A percentile compares a stretch with the other conserved stretches of the same genome.
Conservation (phyloP, 2,797 vertebrate genomes). For the Artibeus jamaicensis region DNA sequence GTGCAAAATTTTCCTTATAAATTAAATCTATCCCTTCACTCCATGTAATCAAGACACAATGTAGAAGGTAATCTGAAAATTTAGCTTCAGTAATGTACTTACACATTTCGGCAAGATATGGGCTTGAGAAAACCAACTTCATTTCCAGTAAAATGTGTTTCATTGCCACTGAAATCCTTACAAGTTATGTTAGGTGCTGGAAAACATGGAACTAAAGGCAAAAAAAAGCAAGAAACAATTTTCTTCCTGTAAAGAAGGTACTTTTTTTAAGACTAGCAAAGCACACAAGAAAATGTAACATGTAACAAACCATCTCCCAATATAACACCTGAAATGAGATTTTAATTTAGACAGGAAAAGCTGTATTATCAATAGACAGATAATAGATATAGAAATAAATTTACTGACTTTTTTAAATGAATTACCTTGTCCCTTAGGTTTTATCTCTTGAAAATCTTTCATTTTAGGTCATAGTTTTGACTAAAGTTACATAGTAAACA, state of each 20-base stretch:
- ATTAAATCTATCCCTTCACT: background rate
- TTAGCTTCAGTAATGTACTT: slow-evolving; percentile 80
- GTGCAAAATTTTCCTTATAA: background rate
- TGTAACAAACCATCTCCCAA: background rate
- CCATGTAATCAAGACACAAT: background rate
- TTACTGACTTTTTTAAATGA: background rate
- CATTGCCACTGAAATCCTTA: slow-evolving; percentile 88
- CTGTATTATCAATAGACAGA: background rate
- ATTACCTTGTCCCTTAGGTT: background rate
- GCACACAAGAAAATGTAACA: background rate
- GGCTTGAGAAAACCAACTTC: slow-evolving; percentile 94
- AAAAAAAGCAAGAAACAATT: slow-evolving; percentile 50
- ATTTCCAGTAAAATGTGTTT: slow-evolving; percentile 89
- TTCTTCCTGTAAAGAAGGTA: background rate
- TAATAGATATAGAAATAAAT: too few species aligned
- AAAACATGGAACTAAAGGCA: slow-evolving; percentile 87
- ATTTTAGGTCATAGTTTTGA: background rate
- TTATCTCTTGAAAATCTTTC: background rate
- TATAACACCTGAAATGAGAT: background rate
- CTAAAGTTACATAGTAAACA: too few species aligned
- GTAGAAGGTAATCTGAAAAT: background rate
- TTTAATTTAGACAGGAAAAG: slow-evolving; percentile 12
- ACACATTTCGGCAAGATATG: slow-evolving; percentile 95
- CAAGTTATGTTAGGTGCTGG: slow-evolving; percentile 96
- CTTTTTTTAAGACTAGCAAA: background rate